Percentiles rank a stretch among this genome's conserved stretches.
phyloP scores from a whole-genome alignment of 2,113 vertebrate genomes.

The Pipra filicauda region DNA sequence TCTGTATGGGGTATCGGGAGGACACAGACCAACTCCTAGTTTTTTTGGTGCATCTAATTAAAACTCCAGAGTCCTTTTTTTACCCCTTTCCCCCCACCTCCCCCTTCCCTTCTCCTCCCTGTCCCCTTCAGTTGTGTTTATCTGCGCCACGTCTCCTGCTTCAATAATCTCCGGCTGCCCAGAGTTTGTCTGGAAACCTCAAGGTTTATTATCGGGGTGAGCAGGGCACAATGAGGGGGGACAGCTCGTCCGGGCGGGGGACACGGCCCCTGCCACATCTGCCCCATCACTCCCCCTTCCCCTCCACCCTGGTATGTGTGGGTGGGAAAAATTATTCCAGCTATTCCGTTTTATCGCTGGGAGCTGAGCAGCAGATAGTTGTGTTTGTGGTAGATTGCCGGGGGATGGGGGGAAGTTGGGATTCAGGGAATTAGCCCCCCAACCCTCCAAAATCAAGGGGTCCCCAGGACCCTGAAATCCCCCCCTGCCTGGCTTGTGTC shows the following conservation, averaged over 20 bases:
- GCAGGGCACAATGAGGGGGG: constrained; percentile 61
- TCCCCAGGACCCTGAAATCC: neutral
- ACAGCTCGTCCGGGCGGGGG: constrained; percentile 46
- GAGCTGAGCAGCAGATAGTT: constrained; percentile 9
- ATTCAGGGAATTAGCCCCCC: neutral
- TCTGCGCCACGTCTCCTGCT: constrained; percentile 54
- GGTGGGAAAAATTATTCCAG: constrained; percentile 78
- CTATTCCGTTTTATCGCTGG: constrained; percentile 63
- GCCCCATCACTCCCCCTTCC: constrained; percentile 3
- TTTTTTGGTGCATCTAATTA: constrained; percentile 5
- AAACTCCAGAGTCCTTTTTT: neutral
- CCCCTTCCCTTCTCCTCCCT: neutral
- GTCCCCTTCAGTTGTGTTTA: constrained; percentile 63
- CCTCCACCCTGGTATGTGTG: constrained; percentile 61
- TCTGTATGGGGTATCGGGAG: fast-evolving
- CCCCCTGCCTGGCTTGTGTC: fast-evolving
- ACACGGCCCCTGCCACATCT: neutral
- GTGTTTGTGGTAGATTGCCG: constrained; percentile 63
- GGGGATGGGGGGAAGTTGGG: neutral
- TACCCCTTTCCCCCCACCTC: neutral
- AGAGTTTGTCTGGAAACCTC: constrained; percentile 73
- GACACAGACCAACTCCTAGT: neutral
- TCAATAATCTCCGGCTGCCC: constrained; percentile 71
- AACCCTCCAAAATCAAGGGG: fast-evolving
- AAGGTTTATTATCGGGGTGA: constrained; percentile 73